phyloP scores from a whole-genome alignment of 2,888 invertebrate species.

The Gastrophysa polygoni region DNA sequence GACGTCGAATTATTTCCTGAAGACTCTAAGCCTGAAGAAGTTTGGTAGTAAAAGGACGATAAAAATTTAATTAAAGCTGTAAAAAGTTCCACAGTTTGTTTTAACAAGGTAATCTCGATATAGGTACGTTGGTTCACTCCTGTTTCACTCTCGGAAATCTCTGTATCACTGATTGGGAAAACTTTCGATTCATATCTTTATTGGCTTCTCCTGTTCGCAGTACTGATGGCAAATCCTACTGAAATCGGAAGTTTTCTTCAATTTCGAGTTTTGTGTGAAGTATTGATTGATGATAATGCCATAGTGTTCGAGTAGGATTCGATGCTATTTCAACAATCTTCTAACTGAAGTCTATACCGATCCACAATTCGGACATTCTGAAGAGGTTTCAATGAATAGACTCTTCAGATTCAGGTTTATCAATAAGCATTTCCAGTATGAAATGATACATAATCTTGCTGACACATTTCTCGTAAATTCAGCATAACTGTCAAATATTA shows the following conservation, averaged over 20 bases:
- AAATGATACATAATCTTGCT: no score
- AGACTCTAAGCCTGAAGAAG: constrained; percentile 14
- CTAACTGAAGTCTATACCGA: no score
- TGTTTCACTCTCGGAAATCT: neutral
- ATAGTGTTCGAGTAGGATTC: no score
- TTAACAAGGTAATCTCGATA: constrained; percentile 14
- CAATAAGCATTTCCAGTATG: no score
- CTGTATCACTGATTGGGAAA: neutral
- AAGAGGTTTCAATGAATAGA: no score
- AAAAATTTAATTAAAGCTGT: constrained; percentile 18
- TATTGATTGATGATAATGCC: no score
- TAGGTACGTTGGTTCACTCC: constrained; percentile 6
- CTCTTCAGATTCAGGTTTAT: no score
- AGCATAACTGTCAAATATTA: no score
- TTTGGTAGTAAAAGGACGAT: constrained; percentile 15
- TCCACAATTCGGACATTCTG: no score
- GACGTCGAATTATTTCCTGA: constrained; percentile 14
- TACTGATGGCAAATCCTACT: neutral
- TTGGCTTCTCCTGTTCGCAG: neutral
- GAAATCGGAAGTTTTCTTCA: neutral
- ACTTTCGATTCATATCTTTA: constrained; percentile 5
- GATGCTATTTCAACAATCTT: no score
- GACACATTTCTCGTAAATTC: no score
- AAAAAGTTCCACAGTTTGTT: constrained; percentile 16
- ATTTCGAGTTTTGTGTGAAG: neutral